Conservation (phyloP, 2,797 vertebrate genomes). For the Tachyglossus aculeatus region DNA sequence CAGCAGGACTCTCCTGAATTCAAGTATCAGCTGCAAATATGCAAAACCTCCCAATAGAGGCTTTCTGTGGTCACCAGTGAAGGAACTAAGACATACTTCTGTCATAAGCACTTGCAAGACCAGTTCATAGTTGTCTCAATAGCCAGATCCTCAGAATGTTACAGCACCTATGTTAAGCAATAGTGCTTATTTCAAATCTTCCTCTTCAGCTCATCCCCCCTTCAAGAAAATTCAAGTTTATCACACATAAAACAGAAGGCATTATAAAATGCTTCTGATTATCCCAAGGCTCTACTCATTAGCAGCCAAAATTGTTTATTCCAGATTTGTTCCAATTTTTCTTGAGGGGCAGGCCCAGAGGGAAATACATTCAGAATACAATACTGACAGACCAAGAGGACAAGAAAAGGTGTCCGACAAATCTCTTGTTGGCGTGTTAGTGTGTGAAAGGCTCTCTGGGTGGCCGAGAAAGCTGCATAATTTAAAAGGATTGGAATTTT, state of each 20-base stretch:
- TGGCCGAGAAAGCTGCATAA: too few species aligned
- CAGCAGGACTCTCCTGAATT: not conserved
- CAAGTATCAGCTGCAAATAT: conserved; percentile 27
- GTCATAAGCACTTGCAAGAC: conserved; percentile 37
- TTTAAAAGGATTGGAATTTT: conserved; percentile 45
- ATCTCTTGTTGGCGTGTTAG: too few species aligned
- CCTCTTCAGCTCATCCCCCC: conserved; percentile 29
- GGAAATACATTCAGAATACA: not conserved
- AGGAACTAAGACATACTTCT: conserved; percentile 46
- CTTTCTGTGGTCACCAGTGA: conserved; percentile 36
- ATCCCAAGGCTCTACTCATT: conserved; percentile 1
- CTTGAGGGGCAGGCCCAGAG: not conserved
- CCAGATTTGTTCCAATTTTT: not conserved
- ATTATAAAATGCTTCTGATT: conserved; percentile 26
- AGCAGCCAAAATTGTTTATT: conserved; percentile 19
- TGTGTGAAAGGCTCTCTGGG: too few species aligned
- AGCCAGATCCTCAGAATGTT: conserved; percentile 58
- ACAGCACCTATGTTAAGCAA: conserved; percentile 34
- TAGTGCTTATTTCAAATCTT: conserved; percentile 49
- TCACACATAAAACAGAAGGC: not conserved
- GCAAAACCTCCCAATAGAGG: conserved; percentile 50
- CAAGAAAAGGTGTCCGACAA: too few species aligned
- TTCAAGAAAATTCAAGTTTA: conserved; percentile 45
- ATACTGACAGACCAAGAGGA: too few species aligned
- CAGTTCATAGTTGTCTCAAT: conserved; percentile 55